A percentile compares a stretch with the other conserved stretches of the same genome.
These are phyloP conservation scores for Acanthochromis polyacanthus DNA, from an alignment of 2,113 vertebrate species.

Conservation along the genomic window DNA sequence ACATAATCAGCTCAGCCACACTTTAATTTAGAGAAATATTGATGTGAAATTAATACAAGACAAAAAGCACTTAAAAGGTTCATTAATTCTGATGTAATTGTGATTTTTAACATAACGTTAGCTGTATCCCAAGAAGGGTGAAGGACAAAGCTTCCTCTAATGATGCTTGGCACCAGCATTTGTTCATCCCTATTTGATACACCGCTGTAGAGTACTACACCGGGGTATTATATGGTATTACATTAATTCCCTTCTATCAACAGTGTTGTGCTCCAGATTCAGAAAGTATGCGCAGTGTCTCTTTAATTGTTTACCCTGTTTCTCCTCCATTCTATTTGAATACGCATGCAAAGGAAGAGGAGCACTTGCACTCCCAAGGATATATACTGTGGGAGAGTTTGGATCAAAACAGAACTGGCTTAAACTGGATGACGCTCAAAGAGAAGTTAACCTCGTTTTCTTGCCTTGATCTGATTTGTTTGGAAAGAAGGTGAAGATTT, in stretches of 20 bases:
- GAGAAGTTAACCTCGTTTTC: slow-evolving; percentile 75
- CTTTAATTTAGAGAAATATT: slow-evolving; percentile 51
- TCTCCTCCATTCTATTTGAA: slow-evolving; percentile 64
- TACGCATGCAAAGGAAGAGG: slow-evolving; percentile 72
- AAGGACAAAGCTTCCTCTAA: slow-evolving; percentile 27
- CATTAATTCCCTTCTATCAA: slow-evolving; percentile 47
- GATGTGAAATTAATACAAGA: slow-evolving; percentile 38
- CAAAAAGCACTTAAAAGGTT: slow-evolving; percentile 35
- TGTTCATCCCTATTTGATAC: too few species aligned
- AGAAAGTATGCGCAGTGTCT: slow-evolving; percentile 38
- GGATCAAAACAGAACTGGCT: slow-evolving; percentile 73
- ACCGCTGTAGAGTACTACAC: slow-evolving; percentile 4
- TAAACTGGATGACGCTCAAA: slow-evolving; percentile 68
- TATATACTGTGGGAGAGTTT: slow-evolving; percentile 59
- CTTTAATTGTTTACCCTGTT: slow-evolving; percentile 77
- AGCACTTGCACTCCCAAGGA: slow-evolving; percentile 70
- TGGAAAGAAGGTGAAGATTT: slow-evolving; percentile 49
- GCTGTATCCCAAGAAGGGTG: slow-evolving; percentile 18
- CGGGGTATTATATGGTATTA: slow-evolving; percentile 16
- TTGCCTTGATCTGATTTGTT: slow-evolving; percentile 64
- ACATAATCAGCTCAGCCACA: slow-evolving; percentile 50
- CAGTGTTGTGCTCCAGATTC: slow-evolving; percentile 57
- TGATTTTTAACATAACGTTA: slow-evolving; percentile 40
- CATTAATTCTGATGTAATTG: slow-evolving; percentile 47
- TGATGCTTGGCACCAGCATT: neutral